phyloP scores from a whole-genome alignment of 2,888 invertebrate species.

The Drosophila dives region DNA sequence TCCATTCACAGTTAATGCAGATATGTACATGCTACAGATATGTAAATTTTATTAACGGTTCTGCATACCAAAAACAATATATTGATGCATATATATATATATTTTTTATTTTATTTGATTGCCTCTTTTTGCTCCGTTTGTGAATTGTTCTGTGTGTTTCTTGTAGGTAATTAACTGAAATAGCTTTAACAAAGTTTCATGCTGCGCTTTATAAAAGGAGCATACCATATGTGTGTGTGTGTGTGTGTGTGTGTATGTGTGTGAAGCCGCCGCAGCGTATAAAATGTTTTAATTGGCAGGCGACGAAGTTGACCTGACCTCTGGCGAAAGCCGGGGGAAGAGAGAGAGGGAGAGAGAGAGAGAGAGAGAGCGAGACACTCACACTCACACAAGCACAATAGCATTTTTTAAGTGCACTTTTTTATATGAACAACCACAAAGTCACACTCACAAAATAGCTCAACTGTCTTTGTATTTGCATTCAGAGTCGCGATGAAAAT shows the following conservation, averaged over 20 bases:
- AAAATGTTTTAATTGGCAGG: conserved; percentile 78
- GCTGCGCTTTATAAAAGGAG: conserved; percentile 38
- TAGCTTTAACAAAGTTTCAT: conserved; percentile 74
- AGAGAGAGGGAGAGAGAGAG: too few species aligned
- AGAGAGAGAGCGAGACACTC: background rate
- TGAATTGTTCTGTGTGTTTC: conserved; percentile 41
- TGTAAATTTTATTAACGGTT: background rate
- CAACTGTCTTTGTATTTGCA: conserved; percentile 24
- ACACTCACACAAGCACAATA: conserved; percentile 20
- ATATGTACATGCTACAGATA: background rate
- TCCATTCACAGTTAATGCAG: background rate
- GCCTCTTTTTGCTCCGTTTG: background rate
- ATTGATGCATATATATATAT: background rate
- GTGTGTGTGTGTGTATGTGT: conserved; percentile 28
- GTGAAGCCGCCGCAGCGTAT: conserved; percentile 61
- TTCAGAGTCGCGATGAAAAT: conserved; percentile 5
- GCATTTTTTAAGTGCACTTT: conserved; percentile 69
- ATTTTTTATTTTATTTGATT: conserved; percentile 20
- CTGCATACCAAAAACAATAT: background rate
- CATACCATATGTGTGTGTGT: conserved; percentile 16
- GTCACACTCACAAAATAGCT: conserved; percentile 9
- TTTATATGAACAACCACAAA: conserved; percentile 44
- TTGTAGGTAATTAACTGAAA: conserved; percentile 75
- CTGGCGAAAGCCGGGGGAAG: conserved; percentile 45
- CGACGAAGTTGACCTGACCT: conserved; percentile 78